phyloP scores from a whole-genome alignment of 1,140 invertebrate genomes.

The Drosophila takahashii region DNA sequence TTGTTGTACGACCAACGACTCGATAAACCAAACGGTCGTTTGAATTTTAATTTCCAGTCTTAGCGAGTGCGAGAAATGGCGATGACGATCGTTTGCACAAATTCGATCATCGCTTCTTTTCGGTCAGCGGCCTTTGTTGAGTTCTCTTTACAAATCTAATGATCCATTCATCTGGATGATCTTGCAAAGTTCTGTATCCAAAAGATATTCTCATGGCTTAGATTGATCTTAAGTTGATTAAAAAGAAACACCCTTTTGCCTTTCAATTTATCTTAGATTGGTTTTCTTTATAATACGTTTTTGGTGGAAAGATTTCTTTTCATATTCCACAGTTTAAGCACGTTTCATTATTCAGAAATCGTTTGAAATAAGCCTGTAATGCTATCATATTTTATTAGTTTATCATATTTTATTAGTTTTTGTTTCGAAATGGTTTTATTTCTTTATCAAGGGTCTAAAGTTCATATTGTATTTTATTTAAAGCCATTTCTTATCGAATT shows the following conservation, averaged over 20 bases:
- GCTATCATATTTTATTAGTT: too few species aligned
- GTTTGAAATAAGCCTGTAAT: too few species aligned
- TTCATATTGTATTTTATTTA: too few species aligned
- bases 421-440: too few species aligned
- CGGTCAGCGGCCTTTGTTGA: slow-evolving; percentile 39
- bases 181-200: slow-evolving; percentile 10
- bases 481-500: too few species aligned
- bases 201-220: slow-evolving; percentile 3
- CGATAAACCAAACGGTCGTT: slow-evolving; percentile 10
- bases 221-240: neutral
- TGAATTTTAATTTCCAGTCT: slow-evolving; percentile 37
- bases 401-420: too few species aligned
- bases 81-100: slow-evolving; percentile 23
- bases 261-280: neutral
- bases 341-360: too few species aligned
- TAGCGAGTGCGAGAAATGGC: slow-evolving; percentile 17
- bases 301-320: neutral
- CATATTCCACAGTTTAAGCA: too few species aligned
- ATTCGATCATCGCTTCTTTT: slow-evolving; percentile 38
- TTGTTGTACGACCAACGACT: neutral
- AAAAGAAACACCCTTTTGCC: neutral
- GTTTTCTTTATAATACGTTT: neutral
- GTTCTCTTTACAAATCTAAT: neutral
- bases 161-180: slow-evolving; percentile 14
- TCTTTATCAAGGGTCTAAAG: too few species aligned